A percentile compares a stretch with the other conserved stretches of the same genome.
phyloP scores from a whole-genome alignment of 2,888 invertebrate species.

The Dryocosmus kuriphilus region DNA sequence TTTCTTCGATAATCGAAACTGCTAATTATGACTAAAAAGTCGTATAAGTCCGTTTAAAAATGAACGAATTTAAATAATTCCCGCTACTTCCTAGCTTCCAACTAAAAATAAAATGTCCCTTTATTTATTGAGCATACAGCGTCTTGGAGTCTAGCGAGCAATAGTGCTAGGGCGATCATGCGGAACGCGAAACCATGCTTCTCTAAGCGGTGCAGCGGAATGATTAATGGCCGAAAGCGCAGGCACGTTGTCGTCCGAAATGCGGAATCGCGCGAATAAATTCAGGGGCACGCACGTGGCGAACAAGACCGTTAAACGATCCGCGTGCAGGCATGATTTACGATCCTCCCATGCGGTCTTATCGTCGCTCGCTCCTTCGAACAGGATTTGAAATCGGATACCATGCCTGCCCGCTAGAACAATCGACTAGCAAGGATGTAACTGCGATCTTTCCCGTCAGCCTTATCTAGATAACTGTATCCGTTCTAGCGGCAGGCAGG shows the following conservation, averaged over 20 bases:
- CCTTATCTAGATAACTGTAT: conserved; percentile 39
- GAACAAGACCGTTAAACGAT: conserved; percentile 53
- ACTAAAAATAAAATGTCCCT: conserved; percentile 1
- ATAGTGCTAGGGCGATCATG: conserved; percentile 32
- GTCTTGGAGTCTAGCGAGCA: conserved; percentile 1
- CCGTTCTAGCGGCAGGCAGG: conserved; percentile 22
- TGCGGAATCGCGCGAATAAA: conserved; percentile 38
- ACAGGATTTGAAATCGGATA: conserved; percentile 57
- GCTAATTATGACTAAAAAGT: too few relatives aligned
- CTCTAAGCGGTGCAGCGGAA: conserved; percentile 12
- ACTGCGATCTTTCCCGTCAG: conserved; percentile 38
- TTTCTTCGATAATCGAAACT: too few relatives aligned
- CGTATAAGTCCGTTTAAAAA: too few relatives aligned
- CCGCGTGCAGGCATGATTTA: conserved; percentile 50
- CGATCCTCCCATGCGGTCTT: conserved; percentile 48
- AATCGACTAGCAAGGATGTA: conserved; percentile 33
- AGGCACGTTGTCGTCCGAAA: conserved; percentile 39
- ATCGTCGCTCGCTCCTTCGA: conserved; percentile 52
- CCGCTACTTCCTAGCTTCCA: neutral
- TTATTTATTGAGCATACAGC: conserved; percentile 7
- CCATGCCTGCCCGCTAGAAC: conserved; percentile 48
- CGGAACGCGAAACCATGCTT: conserved; percentile 24
- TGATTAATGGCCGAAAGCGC: conserved; percentile 34
- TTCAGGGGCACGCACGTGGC: conserved; percentile 49
- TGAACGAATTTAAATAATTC: too few relatives aligned